Conservation (phyloP, 2,888 invertebrate species). For the Synergus laeviventris region DNA sequence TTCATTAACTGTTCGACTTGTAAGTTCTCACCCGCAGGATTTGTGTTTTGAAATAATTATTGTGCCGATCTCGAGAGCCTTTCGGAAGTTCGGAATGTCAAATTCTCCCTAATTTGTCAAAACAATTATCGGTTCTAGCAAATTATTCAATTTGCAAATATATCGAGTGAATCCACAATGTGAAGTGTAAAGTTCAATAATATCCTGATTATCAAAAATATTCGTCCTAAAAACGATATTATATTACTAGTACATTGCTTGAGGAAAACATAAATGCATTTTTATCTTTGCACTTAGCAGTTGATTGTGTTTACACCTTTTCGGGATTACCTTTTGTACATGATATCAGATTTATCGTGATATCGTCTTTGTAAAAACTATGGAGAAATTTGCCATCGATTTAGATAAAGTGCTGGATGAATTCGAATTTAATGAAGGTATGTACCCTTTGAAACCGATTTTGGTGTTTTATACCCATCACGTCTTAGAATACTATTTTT, state of each 20-base stretch:
- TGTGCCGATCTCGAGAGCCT: neutral
- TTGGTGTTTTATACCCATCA: neutral
- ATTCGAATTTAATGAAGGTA: conserved; percentile 86
- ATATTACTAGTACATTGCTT: neutral
- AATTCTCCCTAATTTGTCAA: conserved; percentile 19
- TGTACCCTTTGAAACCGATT: conserved; percentile 36
- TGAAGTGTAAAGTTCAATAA: neutral
- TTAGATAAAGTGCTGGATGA: conserved; percentile 91
- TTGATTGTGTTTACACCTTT: conserved; percentile 6
- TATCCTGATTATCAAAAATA: neutral
- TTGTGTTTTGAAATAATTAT: neutral
- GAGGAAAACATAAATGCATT: neutral
- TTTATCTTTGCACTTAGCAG: neutral
- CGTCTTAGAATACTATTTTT: neutral
- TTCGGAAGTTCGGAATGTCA: neutral
- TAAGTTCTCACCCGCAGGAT: neutral
- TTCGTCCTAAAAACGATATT: neutral
- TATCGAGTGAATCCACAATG: conserved; percentile 1
- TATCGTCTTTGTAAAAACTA: conserved; percentile 57
- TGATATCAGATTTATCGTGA: conserved; percentile 3
- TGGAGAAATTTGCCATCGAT: conserved; percentile 84
- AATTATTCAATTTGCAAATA: neutral
- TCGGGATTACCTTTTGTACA: neutral
- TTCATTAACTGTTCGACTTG: neutral
- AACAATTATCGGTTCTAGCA: conserved; percentile 11